phyloP scores from a whole-genome alignment of 2,797 vertebrate species.

The Paedocypris micromegethes region DNA sequence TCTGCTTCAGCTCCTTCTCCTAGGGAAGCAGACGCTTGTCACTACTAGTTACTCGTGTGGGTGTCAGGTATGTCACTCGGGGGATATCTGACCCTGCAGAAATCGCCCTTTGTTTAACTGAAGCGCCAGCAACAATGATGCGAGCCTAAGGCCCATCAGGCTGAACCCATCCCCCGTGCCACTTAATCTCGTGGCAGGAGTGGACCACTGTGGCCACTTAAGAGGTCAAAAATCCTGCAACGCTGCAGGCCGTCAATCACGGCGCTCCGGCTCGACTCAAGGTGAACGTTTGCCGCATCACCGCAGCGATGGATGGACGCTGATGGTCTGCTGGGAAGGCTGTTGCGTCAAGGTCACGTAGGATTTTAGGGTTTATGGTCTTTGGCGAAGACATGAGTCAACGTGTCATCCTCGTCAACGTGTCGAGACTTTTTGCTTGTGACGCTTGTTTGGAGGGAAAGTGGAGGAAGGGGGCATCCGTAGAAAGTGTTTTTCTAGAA shows the following conservation, averaged over 20 bases:
- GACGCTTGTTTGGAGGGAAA: too few relatives aligned
- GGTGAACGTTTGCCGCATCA: slow-evolving; percentile 61
- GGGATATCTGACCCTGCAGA: slow-evolving; percentile 13
- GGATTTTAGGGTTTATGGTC: too few relatives aligned
- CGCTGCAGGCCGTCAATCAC: slow-evolving; percentile 63
- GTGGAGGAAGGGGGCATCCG: too few relatives aligned
- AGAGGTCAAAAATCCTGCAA: slow-evolving; percentile 58
- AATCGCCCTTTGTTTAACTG: slow-evolving; percentile 6
- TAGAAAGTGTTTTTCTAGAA: too few relatives aligned
- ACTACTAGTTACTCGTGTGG: slow-evolving; percentile 7
- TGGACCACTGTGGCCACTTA: slow-evolving; percentile 55
- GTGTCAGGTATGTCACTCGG: slow-evolving; percentile 17
- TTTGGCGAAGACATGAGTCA: too few relatives aligned
- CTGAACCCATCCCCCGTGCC: slow-evolving; percentile 12
- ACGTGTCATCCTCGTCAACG: too few relatives aligned
- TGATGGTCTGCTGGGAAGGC: slow-evolving; percentile 51
- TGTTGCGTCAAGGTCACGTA: slow-evolving; percentile 1
- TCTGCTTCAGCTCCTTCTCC: slow-evolving; percentile 82
- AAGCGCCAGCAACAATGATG: background rate
- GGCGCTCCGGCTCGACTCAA: slow-evolving; percentile 60
- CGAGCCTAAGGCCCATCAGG: slow-evolving; percentile 18
- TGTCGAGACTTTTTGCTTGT: too few relatives aligned
- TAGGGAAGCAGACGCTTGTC: slow-evolving; percentile 47
- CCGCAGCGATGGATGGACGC: slow-evolving; percentile 51
- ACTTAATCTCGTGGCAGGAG: slow-evolving; percentile 42